Evolutionary conservation across 2,888 invertebrate genomes (phyloP), one percentile per base, ranked within the genome.

Genomic region (Dusona sp.): DNA sequence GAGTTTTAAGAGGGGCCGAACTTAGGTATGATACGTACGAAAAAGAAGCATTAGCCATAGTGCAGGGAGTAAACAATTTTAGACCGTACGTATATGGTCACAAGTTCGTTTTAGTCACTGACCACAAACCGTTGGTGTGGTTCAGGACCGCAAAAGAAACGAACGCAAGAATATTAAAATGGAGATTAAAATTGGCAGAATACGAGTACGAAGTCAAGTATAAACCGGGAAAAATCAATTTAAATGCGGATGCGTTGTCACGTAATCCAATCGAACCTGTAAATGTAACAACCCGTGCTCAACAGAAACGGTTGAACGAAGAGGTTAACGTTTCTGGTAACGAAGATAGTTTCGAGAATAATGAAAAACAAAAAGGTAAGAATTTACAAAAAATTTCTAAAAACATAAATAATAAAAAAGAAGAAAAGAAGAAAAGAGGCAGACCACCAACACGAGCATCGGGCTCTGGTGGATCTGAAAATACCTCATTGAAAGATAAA

Each of bases 171-270:
- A 29, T 81, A 9, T 19, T 33, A n/a, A 64, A 54, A 33, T 68
- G 81, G 67, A n/a, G 74, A 25, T 29, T 80, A 1, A 25, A 75
- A 48, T 25, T 86, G 13, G 75, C 79, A 0, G 64, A 80, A n/a
- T 78, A 86, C 45, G 84, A 84, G 2, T 85, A 75, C 16, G 84
- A 84, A 0, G 70, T 77, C 2, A 29, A 67, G 6, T 84, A 87
- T 16, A 80, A 79, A 48, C 25, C 65, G 7, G 84, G 84, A 0
- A 79, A 83, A 64, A 51, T 48, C 0, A 84, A 87, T n/a, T 54
- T 54, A 3, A 73, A 77, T 0, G 84, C 84, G 6, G 87, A 87
- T 42, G 87, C 83, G 0, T 29, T 83, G 29, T 87, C 80, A 0
- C 36, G 85, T 3, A 87, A 85, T 22, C 85, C 83, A 16, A 36